These are phyloP conservation scores for Myotis daubentonii DNA, from an alignment of 2,797 vertebrate genomes.

Conservation along the genomic window DNA sequence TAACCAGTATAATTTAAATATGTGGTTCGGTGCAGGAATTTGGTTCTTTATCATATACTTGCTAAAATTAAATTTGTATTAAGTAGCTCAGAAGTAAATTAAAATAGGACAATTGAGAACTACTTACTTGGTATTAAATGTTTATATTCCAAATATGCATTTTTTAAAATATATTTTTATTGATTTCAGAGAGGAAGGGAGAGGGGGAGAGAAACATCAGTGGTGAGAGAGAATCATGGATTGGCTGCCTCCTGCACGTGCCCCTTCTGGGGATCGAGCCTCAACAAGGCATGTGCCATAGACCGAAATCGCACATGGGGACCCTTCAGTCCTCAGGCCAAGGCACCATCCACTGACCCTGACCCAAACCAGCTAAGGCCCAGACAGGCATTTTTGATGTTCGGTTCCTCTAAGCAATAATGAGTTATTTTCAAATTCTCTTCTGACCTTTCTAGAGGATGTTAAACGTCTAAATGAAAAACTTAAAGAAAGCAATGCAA, in stretches of 20 bases:
- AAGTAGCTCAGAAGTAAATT: constrained; percentile 9
- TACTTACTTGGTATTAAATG: not conserved
- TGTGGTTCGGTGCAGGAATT: not conserved
- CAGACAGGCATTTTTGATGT: not conserved
- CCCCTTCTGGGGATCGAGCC: no score
- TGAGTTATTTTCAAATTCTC: constrained; percentile 50
- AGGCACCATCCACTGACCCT: no score
- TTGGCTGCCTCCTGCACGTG: no score
- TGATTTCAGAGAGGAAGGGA: no score
- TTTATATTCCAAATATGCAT: not conserved
- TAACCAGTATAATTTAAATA: not conserved
- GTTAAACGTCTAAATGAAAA: constrained; percentile 94
- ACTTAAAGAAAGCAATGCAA: constrained; percentile 90
- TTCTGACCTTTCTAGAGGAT: constrained; percentile 89
- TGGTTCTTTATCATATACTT: not conserved
- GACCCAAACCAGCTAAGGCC: no score
- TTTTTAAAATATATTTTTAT: no score
- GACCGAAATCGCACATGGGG: no score
- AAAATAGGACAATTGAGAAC: not conserved
- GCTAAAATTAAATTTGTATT: constrained; percentile 30
- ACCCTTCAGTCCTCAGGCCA: no score
- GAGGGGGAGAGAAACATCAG: no score
- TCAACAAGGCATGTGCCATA: no score
- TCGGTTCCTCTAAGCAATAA: not conserved
- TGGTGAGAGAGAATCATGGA: no score